phyloP scores from a whole-genome alignment of 2,888 invertebrate species.

The Epirrita christyi region DNA sequence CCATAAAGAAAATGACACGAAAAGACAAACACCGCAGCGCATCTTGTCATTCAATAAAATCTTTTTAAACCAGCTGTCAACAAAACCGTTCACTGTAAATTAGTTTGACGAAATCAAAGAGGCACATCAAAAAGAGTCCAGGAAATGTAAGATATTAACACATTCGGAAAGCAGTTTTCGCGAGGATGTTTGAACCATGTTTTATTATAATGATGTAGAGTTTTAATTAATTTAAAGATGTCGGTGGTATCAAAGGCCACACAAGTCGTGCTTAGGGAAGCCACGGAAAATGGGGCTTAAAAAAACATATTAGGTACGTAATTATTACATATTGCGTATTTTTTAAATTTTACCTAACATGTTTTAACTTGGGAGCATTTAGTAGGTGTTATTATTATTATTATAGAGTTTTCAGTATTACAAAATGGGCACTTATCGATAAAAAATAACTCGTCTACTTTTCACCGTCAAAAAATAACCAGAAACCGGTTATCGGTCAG shows the following conservation, averaged over 20 bases:
- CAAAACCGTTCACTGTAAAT: conserved; percentile 47
- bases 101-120: conserved; percentile 55
- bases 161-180: conserved; percentile 29
- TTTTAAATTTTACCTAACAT: too few relatives aligned
- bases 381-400: too few relatives aligned
- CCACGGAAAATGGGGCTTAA: not conserved
- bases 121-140: conserved; percentile 45
- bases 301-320: too few relatives aligned
- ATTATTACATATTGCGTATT: too few relatives aligned
- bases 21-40: conserved; percentile 11
- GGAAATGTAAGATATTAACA: conserved; percentile 44
- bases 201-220: conserved; percentile 22
- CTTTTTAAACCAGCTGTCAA: conserved; percentile 40
- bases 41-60: conserved; percentile 23
- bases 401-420: not conserved
- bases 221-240: conserved; percentile 20
- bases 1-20: conserved; percentile 6
- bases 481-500: not conserved
- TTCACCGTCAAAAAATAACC: not conserved
- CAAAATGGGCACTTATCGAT: not conserved
- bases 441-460: not conserved
- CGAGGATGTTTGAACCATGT: conserved; percentile 21
- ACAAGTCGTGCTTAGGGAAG: conserved; percentile 19
- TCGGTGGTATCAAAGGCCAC: conserved; percentile 31
- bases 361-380: too few relatives aligned